phyloP scores from a whole-genome alignment of 2,888 invertebrate species.

The Notocelia uddmanniana region DNA sequence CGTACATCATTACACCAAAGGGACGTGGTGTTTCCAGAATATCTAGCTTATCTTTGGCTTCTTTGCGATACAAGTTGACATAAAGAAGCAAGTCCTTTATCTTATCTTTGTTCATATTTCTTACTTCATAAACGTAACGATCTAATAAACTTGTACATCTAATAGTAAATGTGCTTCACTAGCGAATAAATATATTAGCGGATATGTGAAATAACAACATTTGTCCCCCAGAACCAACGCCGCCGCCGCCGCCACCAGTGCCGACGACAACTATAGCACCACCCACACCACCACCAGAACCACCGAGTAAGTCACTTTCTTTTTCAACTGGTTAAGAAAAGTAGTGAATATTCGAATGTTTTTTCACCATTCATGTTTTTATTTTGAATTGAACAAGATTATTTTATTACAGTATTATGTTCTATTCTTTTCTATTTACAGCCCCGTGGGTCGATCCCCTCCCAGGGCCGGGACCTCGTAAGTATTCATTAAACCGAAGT shows the following conservation, averaged over 20 bases:
- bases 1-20: too few species aligned
- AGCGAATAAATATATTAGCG: too few species aligned
- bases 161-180: background rate
- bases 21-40: background rate
- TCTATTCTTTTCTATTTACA: too few species aligned
- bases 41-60: background rate
- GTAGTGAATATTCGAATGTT: background rate
- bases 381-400: too few species aligned
- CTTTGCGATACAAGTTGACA: background rate
- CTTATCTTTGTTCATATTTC: background rate
- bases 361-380: background rate
- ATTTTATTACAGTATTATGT: too few species aligned
- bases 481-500: slow-evolving; percentile 52
- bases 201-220: background rate
- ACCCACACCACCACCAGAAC: slow-evolving; percentile 33
- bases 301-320: background rate
- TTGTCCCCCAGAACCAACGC: background rate
- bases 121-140: too few species aligned
- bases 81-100: background rate
- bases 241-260: background rate
- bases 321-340: too few species aligned
- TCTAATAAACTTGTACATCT: background rate
- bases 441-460: slow-evolving; percentile 58
- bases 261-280: slow-evolving; percentile 45
- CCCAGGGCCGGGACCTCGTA: slow-evolving; percentile 76